Conservation (phyloP, 2,888 invertebrate species). For the Eupeodes latifasciatus region DNA sequence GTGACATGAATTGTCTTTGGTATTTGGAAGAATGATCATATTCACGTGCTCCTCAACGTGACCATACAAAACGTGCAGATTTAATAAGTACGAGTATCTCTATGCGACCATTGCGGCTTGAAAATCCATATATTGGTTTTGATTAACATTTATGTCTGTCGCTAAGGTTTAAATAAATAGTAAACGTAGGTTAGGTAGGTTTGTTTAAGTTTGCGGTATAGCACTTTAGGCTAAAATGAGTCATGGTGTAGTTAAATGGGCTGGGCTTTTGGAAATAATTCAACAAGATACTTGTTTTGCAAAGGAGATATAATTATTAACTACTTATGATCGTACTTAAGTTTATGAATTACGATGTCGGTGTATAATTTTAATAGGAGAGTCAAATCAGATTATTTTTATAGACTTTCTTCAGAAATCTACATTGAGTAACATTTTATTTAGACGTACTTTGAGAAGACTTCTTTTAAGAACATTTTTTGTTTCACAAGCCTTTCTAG, state of each 20-base stretch:
- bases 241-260: conserved; percentile 15
- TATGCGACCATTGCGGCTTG: conserved; percentile 44
- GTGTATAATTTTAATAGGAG: background rate
- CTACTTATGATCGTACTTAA: background rate
- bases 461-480: too few species aligned
- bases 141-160: conserved; percentile 35
- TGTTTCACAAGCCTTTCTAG: too few species aligned
- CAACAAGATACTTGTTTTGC: background rate
- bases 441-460: too few species aligned
- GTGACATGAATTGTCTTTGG: conserved; percentile 52
- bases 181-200: background rate
- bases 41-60: conserved; percentile 66
- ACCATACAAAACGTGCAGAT: conserved; percentile 63
- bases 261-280: conserved; percentile 13
- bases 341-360: background rate
- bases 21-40: conserved; percentile 52
- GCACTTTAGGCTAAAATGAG: conserved; percentile 18
- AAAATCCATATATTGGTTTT: conserved; percentile 49
- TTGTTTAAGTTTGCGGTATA: background rate
- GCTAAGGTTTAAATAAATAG: conserved; percentile 7
- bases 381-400: background rate
- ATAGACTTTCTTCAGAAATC: background rate
- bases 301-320: background rate
- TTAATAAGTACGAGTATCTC: conserved; percentile 29
- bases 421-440: too few species aligned